Base-by-base conservation (phyloP, 1,140 invertebrate species). In the Solenopsis invicta region DNA sequence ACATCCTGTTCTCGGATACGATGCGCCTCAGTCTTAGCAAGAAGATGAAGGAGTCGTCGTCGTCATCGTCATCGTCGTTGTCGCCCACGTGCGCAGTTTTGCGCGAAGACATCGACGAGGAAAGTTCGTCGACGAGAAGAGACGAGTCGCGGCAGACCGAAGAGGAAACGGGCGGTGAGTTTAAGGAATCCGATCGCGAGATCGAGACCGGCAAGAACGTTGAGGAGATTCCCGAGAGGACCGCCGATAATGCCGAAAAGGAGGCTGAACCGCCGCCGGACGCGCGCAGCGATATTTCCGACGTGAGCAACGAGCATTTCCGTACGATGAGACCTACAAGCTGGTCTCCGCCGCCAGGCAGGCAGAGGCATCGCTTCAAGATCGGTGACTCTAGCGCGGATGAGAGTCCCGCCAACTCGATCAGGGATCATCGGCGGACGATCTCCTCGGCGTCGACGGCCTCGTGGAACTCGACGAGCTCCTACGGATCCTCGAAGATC, bases 11-110 rank as follows among this genome's bases (percentile, higher is more conserved):
- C 95, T 95, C 96, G 95, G 96, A 98, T 92, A 98, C 97, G 21
- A 98, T 98, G 97, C 97, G 97, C 24, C 95, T 98, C 85, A 96
- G 97, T 89, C 95, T 96, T n/a, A 96, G 96, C 91, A 95, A 95
- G 87, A 96, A 96, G 90, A 94, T 66, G 0, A 94, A 91, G 45
- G 88, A 91, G 13, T n/a, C 56, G 1, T 48, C 87, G 0, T 24
- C 52, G n/a, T 56, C 66, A 9, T 10, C 34, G 13, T n/a, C 34
- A 18, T 37, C 64, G 9, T 66, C 64, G 3, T 61, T 21, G 59
- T 16, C 50, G 56, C 5, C 24, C 29, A 64, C 16, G 24, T 48
- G 54, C 48, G 72, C 59, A 54, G 12, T 85, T 41, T 66, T 59
- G 16, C 34, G 48, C 29, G 82, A 62, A 29, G 59, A 77, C n/a